These are phyloP conservation scores for Cheilosia pagana DNA, from an alignment of 2,888 invertebrate genomes.

Conservation along the genomic window DNA sequence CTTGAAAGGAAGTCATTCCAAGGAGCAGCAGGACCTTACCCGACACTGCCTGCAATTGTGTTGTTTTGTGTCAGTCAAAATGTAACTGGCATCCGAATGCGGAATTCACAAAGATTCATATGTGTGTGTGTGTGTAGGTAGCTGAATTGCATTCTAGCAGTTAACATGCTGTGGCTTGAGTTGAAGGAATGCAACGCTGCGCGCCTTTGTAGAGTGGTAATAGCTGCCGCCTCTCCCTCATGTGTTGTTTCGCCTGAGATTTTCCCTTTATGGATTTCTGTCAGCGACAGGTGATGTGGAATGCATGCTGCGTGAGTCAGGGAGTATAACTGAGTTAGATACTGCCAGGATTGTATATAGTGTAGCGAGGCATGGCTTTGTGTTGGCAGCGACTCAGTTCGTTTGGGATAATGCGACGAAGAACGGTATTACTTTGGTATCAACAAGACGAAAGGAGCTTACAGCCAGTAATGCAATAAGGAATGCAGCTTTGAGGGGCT, in stretches of 20 bases:
- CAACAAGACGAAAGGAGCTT: constrained; percentile 48
- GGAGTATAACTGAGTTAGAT: constrained; percentile 3
- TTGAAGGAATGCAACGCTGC: constrained; percentile 1
- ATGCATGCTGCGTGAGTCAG: constrained; percentile 37
- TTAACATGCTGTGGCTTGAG: constrained; percentile 18
- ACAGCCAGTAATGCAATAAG: constrained; percentile 41
- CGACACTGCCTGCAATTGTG: constrained; percentile 57
- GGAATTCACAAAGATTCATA: constrained; percentile 38
- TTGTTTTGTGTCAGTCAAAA: constrained; percentile 60
- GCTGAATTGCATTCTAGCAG: constrained; percentile 19
- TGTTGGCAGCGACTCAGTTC: constrained; percentile 3
- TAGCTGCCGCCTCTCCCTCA: not conserved
- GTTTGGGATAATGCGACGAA: constrained; percentile 7
- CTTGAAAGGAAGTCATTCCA: constrained; percentile 40
- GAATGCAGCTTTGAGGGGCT: constrained; percentile 51
- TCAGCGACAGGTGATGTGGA: constrained; percentile 43
- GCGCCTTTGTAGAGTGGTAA: constrained; percentile 8
- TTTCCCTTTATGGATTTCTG: constrained; percentile 51
- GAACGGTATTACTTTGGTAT: constrained; percentile 27
- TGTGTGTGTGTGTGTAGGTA: constrained; percentile 1
- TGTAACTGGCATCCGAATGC: constrained; percentile 37
- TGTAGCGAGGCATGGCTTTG: not conserved
- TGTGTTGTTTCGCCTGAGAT: constrained; percentile 32
- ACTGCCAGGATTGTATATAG: not conserved
- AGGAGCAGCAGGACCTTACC: constrained; percentile 38